Base-by-base conservation (phyloP, 2,113 vertebrate genomes). In the Rutilus rutilus region DNA sequence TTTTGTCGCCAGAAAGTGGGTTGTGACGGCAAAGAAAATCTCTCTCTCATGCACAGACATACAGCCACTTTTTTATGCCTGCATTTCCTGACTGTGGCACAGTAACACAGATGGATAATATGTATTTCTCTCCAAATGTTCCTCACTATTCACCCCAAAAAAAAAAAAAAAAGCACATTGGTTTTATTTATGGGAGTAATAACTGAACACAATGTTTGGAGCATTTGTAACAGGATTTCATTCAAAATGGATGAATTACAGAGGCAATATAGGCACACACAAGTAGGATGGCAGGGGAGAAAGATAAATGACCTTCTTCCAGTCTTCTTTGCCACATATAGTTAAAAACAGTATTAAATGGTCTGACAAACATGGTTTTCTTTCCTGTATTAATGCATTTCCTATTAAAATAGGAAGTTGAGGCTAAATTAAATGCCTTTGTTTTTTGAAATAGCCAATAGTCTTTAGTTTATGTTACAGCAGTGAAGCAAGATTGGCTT, bases 151-250 rank as follows among this genome's bases (percentile, higher is more conserved):
- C 78, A 30, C n/a, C 60, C 39, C 39, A n/a, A n/a, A n/a, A n/a
- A n/a, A 7, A 8, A 2, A 42, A 42, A 47, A 82, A 82, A 82
- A 69, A 27, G 52, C 79, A 69, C 19, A 30, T 82, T 30, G 17
- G 11, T 69, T 52, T 82, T 69, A 82, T 82, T 82, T 82, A 82
- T 54, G 60, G 11, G 45, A 69, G 79, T 52, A 82, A 69, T 82
- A 69, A 80, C 45, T 36, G 79, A 65, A 50, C 79, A 82, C 62
- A 69, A 69, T 67, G 62, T 82, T 52, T 30, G 79, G n/a, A 69
- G 62, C 64, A 69, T 69, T 82, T 69, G 79, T 82, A 52, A 52
- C 27, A 52, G 62, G 27, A 52, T 17, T 69, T 52, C 45, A 23
- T 14, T 82, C 79, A 47, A 45, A 45, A 50, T 27, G 45, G 62